A percentile compares a stretch with the other conserved stretches of the same genome.
Conservation (phyloP, 2,113 vertebrate genomes). For the Tautogolabrus adspersus region DNA sequence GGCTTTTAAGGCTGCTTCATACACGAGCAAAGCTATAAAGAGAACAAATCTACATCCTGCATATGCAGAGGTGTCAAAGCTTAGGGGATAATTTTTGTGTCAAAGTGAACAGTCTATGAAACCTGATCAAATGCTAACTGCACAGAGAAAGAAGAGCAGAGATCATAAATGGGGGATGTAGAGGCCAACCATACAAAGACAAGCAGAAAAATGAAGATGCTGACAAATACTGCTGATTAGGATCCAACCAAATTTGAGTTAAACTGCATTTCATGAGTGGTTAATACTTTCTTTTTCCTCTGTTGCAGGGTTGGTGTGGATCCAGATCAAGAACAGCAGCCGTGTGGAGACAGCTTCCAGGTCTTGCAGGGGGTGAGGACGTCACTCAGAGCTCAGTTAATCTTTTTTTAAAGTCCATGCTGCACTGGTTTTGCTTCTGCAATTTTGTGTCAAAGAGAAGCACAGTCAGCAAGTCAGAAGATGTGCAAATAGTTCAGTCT, state of each 20-base stretch:
- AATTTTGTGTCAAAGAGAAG: background rate
- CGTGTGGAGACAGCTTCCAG: constrained; percentile 94
- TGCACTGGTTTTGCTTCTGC: background rate
- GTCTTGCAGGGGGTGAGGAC: constrained; percentile 95
- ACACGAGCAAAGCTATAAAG: background rate
- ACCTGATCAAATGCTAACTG: background rate
- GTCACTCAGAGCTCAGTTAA: background rate
- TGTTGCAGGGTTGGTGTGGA: constrained; percentile 95
- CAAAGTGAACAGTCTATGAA: background rate
- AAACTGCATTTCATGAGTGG: background rate
- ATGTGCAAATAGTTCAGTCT: background rate
- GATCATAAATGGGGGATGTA: too few relatives aligned
- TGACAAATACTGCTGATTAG: background rate
- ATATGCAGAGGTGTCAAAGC: background rate
- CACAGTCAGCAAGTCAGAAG: constrained; percentile 13
- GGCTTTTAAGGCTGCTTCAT: background rate
- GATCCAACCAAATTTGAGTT: background rate
- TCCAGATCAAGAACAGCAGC: constrained; percentile 93
- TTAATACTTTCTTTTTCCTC: constrained; percentile 47
- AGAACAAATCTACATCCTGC: background rate
- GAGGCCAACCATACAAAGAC: too few relatives aligned
- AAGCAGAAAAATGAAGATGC: background rate
- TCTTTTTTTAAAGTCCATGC: background rate
- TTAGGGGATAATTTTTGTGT: background rate
- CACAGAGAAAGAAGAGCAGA: background rate